Evolutionary conservation across 2,113 vertebrate species (phyloP).

Genomic region (Orcinus orca): DNA sequence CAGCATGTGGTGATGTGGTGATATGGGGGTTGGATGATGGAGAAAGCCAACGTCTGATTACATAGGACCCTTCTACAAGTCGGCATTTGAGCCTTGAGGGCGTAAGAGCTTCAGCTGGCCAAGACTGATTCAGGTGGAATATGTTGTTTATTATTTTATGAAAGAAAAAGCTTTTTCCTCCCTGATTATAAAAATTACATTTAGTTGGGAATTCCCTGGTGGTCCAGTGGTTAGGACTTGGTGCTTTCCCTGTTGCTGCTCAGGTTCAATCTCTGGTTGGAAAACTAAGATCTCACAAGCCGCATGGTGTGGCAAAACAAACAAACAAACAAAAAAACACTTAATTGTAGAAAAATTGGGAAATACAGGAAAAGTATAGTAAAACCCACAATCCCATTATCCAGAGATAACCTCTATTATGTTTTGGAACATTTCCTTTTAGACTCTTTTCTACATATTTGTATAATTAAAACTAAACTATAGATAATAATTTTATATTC

Average conservation of each 20-base stretch:
- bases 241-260: background rate
- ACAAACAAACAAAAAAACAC: background rate
- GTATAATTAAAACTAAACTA: background rate
- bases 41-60: background rate
- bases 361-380: background rate
- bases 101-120: background rate
- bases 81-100: background rate
- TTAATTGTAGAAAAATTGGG: conserved; percentile 16
- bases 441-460: background rate
- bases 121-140: background rate
- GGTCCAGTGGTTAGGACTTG: background rate
- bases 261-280: background rate
- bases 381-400: background rate
- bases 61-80: background rate
- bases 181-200: background rate
- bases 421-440: conserved; percentile 10
- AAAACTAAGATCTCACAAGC: background rate
- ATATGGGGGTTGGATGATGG: background rate
- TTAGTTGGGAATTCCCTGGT: background rate
- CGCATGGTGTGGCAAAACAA: too few species aligned
- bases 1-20: background rate
- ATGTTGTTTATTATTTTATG: background rate
- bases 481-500: background rate
- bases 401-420: background rate
- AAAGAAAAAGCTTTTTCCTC: background rate